phyloP scores from a whole-genome alignment of 2,113 vertebrate genomes.

The Baryphthengus martii region DNA sequence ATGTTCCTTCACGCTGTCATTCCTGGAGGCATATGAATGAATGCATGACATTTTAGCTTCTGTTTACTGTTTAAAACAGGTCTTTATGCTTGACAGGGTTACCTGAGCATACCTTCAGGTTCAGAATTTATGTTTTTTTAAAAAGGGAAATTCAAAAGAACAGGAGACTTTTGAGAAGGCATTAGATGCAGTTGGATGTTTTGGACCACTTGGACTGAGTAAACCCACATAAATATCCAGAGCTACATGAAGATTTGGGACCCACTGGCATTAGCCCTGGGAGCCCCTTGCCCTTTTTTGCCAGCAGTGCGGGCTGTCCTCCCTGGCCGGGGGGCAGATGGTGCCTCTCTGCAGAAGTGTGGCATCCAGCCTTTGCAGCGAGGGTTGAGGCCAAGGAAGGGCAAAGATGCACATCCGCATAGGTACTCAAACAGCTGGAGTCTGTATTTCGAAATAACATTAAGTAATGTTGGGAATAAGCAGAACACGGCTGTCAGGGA shows the following conservation, averaged over 20 bases:
- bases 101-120: not conserved
- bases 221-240: not conserved
- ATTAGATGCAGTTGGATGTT: not conserved
- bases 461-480: not conserved
- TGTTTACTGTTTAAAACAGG: constrained; percentile 33
- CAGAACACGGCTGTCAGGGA: not conserved
- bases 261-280: not conserved
- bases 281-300: not conserved
- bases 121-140: not conserved
- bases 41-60: constrained; percentile 32
- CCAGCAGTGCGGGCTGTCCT: fast-evolving
- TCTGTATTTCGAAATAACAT: not conserved
- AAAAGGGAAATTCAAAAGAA: not conserved
- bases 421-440: not conserved
- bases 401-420: not conserved
- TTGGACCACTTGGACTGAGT: not conserved
- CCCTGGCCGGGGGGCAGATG: not conserved
- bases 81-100: not conserved
- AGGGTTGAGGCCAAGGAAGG: not conserved
- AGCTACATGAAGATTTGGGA: not conserved
- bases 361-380: not conserved
- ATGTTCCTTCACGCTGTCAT: constrained; percentile 11
- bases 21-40: constrained; percentile 24
- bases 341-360: not conserved
- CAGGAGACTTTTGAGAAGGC: not conserved